Evolutionary conservation across 2,888 invertebrate genomes (phyloP).

Genomic region (Acrobasis consociella): DNA sequence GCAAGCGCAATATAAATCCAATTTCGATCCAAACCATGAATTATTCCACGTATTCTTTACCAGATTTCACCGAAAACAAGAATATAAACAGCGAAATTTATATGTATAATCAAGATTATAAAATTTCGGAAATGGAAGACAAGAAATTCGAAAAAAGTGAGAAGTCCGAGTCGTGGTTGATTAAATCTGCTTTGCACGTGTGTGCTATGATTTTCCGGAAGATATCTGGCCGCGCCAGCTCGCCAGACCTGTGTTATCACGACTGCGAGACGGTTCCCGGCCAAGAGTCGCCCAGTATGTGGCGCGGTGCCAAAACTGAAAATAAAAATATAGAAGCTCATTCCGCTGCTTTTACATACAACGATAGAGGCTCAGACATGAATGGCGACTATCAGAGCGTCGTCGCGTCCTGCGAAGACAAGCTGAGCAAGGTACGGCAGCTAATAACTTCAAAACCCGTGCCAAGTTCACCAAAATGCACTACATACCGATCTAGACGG

Average conservation of each 20-base stretch:
- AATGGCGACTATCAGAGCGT: conserved; percentile 52
- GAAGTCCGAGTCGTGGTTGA: conserved; percentile 18
- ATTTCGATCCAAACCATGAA: conserved; percentile 11
- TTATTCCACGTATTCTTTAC: conserved; percentile 37
- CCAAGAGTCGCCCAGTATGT: conserved; percentile 32
- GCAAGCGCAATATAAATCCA: conserved; percentile 44
- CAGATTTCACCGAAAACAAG: conserved; percentile 41
- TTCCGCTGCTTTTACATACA: conserved; percentile 40
- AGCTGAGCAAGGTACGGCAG: conserved; percentile 57
- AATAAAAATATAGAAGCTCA: conserved; percentile 61
- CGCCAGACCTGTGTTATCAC: conserved; percentile 18
- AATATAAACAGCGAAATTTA: conserved; percentile 43
- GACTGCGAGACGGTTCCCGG: conserved; percentile 13
- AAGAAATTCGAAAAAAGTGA: conserved; percentile 18
- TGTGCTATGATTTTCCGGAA: not conserved
- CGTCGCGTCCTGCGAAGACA: conserved; percentile 62
- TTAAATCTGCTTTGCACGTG: conserved; percentile 12
- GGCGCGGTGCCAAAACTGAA: conserved; percentile 62
- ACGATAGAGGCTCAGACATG: conserved; percentile 52
- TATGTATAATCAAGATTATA: conserved; percentile 21
- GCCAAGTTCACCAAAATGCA: conserved; percentile 38
- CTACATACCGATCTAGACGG: conserved; percentile 36
- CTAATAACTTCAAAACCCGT: conserved; percentile 48
- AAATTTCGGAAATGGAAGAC: conserved; percentile 9
- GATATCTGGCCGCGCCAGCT: conserved; percentile 17